Conservation (phyloP, 2,113 vertebrate genomes). For the Tachysurus vachellii region DNA sequence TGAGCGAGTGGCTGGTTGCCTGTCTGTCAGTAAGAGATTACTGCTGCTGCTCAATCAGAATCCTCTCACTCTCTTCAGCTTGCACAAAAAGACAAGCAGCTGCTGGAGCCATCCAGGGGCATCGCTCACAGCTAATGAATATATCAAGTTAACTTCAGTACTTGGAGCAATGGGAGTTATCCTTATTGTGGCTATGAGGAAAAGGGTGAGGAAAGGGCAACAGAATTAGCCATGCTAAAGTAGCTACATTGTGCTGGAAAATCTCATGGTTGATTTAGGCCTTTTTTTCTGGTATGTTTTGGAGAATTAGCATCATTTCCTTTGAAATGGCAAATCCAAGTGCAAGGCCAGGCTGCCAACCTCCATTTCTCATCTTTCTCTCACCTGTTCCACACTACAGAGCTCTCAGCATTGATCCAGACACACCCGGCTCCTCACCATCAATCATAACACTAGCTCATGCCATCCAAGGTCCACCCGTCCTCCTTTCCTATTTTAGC, state of each 20-base stretch:
- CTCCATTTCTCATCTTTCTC: constrained; percentile 55
- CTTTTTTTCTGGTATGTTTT: neutral
- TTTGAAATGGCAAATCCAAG: constrained; percentile 48
- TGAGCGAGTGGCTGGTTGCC: constrained; percentile 39
- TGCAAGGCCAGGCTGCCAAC: constrained; percentile 41
- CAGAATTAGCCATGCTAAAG: constrained; percentile 53
- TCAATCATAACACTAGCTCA: constrained; percentile 54
- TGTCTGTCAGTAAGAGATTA: constrained; percentile 54
- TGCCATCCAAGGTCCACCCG: constrained; percentile 50
- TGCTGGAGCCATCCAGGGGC: constrained; percentile 52
- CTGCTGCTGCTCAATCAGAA: constrained; percentile 39
- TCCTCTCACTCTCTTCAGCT: constrained; percentile 36
- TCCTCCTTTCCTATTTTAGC: constrained; percentile 59
- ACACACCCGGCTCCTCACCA: constrained; percentile 53
- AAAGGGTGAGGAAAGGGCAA: constrained; percentile 48
- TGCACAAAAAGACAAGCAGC: constrained; percentile 50
- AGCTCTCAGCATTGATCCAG: constrained; percentile 60
- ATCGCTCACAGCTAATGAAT: constrained; percentile 66
- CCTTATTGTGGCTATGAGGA: constrained; percentile 31
- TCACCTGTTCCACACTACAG: constrained; percentile 59
- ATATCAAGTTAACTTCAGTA: constrained; percentile 66
- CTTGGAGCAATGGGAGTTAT: constrained; percentile 42
- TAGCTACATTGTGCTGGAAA: constrained; percentile 27
- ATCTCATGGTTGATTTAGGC: constrained; percentile 28
- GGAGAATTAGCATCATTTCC: constrained; percentile 37